Conservation (phyloP, 1,140 invertebrate species). For the Subanguina moxae region DNA sequence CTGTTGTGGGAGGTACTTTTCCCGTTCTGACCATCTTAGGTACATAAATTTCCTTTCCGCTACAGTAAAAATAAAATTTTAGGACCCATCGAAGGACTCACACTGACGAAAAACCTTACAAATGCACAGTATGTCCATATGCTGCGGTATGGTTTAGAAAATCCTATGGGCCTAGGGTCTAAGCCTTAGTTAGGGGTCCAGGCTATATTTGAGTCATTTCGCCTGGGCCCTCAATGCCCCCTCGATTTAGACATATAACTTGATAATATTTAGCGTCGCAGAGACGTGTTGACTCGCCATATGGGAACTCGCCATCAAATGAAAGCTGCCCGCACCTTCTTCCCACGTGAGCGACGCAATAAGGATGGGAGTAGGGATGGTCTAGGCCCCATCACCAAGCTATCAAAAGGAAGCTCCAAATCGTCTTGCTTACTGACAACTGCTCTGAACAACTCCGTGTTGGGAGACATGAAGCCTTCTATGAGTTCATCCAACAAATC, state of each 20-base stretch:
- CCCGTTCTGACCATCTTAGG: constrained; percentile 82
- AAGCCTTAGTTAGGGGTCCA: no score
- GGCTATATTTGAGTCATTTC: no score
- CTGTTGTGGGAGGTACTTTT: constrained; percentile 95
- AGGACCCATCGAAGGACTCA: constrained; percentile 80
- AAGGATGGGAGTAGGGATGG: constrained; percentile 1
- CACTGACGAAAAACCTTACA: constrained; percentile 88
- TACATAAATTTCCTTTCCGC: no score
- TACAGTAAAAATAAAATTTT: neutral
- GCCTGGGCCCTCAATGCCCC: no score
- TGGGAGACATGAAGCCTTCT: neutral
- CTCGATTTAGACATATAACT: no score
- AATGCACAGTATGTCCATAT: constrained; percentile 73
- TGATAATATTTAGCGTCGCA: constrained; percentile 45
- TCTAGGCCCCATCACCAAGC: constrained; percentile 7
- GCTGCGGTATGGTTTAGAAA: constrained; percentile 39
- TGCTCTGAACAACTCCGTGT: neutral
- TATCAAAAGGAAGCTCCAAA: neutral
- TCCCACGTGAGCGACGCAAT: constrained; percentile 24
- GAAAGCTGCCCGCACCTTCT: constrained; percentile 35
- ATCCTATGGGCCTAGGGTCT: no score
- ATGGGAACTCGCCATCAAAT: constrained; percentile 48
- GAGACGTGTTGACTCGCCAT: constrained; percentile 54
- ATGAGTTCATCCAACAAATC: neutral
- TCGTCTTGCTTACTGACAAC: neutral